Evolutionary conservation across 2,113 vertebrate species (phyloP), one percentile per base, ranked within the genome.

Genomic region (Tenebrosternarchus preto): DNA sequence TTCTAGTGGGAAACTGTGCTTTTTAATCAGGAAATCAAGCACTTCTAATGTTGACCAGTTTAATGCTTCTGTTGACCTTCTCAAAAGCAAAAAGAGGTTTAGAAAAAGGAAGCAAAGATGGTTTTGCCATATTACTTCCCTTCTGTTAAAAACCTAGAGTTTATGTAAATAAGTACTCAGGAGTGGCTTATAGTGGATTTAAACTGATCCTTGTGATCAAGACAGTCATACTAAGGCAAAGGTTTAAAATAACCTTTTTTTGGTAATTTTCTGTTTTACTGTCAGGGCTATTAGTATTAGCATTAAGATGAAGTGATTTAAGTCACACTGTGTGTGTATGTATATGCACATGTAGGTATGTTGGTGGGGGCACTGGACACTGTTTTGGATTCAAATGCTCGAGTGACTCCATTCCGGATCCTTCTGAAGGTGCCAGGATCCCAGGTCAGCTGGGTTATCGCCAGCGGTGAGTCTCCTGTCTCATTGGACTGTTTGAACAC

Each of bases 321-420:
- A n/a, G 39, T 50, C 43, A 50, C 9, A n/a, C 33, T 1, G 29
- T 27, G 6, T 24, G 20, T 46, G 36, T 75, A 20, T 73, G 60
- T 78, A 61, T 73, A 36, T 74, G 55, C 59, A 70, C 59, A 31
- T 77, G 63, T 66, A 99, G 98, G 97, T 90, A 94, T 98, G 86
- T 90, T 99, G 87, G 97, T 99, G 7, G 98, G 97, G 4, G 98
- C 98, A 0, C 88, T 99, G 90, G 98, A 98, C 0, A 95, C 96
- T 0, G 94, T 99, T 82, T 86, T 99, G 91, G 98, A 99, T 88
- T 98, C 97, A 60, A 98, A 93, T 0, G 98, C 97, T 0, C 93
- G 98, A 0, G 94, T 96, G 0, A 93, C 96, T 1, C 98, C 98
- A 0, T 99, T 97, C 85, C 93, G 98, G 71, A 97, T 99, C 85